These are phyloP conservation scores for Toxonevra muliebris DNA, from an alignment of 2,888 invertebrate genomes.

Conservation along the genomic window DNA sequence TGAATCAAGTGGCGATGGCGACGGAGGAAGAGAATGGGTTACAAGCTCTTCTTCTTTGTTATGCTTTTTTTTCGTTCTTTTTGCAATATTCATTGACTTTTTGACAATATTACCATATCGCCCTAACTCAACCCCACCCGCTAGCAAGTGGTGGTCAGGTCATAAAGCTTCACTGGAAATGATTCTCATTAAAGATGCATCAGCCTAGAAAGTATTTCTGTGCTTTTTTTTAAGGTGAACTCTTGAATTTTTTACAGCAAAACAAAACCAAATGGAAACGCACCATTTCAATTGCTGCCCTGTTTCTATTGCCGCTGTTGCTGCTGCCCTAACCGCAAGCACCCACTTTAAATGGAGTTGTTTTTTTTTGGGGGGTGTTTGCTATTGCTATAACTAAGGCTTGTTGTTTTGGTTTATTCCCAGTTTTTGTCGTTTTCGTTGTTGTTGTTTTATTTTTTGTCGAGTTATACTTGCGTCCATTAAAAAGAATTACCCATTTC, in stretches of 20 bases:
- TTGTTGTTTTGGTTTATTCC: background rate
- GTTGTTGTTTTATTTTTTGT: too few species aligned
- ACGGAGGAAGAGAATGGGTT: too few species aligned
- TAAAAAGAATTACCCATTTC: conserved; percentile 8
- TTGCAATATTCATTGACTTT: conserved; percentile 19
- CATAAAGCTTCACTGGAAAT: conserved; percentile 8
- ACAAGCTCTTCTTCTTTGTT: too few species aligned
- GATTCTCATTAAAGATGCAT: conserved; percentile 35
- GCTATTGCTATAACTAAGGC: background rate
- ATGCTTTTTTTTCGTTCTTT: background rate
- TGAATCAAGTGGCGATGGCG: background rate
- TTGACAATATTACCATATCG: background rate
- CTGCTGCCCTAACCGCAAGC: background rate
- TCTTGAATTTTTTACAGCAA: conserved; percentile 16
- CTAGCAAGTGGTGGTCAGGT: background rate
- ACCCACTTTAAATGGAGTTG: conserved; percentile 8
- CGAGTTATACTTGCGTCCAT: background rate
- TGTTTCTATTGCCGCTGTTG: background rate
- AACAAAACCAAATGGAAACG: conserved; percentile 11
- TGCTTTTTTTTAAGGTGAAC: conserved; percentile 19
- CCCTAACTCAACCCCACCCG: too few species aligned
- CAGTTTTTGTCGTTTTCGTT: background rate
- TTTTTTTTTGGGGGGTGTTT: background rate
- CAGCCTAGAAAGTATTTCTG: conserved; percentile 26
- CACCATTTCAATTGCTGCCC: conserved; percentile 11